Conservation (phyloP, 2,888 invertebrate genomes). For the Callosobruchus maculatus region DNA sequence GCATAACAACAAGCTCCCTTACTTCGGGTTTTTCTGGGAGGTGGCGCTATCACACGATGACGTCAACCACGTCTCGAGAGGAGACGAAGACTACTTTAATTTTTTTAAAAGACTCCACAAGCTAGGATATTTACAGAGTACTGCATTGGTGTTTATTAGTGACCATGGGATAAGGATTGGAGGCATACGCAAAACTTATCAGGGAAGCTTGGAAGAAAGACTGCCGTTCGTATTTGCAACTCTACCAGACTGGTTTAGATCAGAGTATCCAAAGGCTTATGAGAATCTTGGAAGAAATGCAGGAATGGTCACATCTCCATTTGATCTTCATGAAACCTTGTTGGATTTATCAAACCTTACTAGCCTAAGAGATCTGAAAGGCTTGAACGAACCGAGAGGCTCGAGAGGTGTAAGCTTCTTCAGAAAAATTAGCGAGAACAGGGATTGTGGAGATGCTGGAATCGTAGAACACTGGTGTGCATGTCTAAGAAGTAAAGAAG, state of each 20-base stretch:
- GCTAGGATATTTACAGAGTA: slow-evolving; percentile 59
- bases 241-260: slow-evolving; percentile 69
- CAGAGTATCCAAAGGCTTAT: slow-evolving; percentile 59
- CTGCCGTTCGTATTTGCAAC: slow-evolving; percentile 75
- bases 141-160: slow-evolving; percentile 71
- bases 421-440: slow-evolving; percentile 62
- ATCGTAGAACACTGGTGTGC: slow-evolving; percentile 87
- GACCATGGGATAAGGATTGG: slow-evolving; percentile 92
- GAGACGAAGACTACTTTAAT: slow-evolving; percentile 62
- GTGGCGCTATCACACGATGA: slow-evolving; percentile 81
- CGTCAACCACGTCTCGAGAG: slow-evolving; percentile 71
- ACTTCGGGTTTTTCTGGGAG: slow-evolving; percentile 84
- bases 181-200: slow-evolving; percentile 74
- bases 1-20: slow-evolving; percentile 55
- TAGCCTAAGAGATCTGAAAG: slow-evolving; percentile 25
- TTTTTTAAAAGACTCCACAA: slow-evolving; percentile 57
- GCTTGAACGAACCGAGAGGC: slow-evolving; percentile 25
- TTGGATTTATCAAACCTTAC: slow-evolving; percentile 60
- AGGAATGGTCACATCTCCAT: slow-evolving; percentile 74
- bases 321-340: slow-evolving; percentile 79
- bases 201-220: slow-evolving; percentile 83
- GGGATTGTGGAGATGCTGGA: slow-evolving; percentile 74
- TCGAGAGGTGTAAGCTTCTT: slow-evolving; percentile 62
- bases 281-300: slow-evolving; percentile 64
- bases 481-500: slow-evolving; percentile 65